Percentiles rank a stretch among this genome's conserved stretches.
Conservation (phyloP, 2,797 vertebrate genomes). For the Falco berigora region DNA sequence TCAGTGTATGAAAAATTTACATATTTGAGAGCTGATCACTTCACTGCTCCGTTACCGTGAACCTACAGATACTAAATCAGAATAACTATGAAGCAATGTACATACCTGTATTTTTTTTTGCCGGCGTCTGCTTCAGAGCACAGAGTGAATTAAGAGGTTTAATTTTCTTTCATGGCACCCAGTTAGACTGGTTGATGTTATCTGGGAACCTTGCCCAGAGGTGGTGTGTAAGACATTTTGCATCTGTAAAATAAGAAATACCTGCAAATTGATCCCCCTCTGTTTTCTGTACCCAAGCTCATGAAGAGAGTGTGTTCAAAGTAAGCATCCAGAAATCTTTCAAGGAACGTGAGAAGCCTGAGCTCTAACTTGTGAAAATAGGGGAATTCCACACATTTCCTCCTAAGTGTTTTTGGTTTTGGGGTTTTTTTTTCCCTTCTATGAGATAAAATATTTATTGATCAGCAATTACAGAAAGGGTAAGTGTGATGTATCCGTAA, state of each 20-base stretch:
- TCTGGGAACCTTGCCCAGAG: conserved; percentile 23
- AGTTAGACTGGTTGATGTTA: background rate
- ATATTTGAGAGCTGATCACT: background rate
- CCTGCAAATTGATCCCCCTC: background rate
- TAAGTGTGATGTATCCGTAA: background rate
- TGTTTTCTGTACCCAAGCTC: background rate
- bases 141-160: background rate
- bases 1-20: background rate
- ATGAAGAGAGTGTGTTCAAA: background rate
- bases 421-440: background rate
- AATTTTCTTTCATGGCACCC: background rate
- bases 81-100: background rate
- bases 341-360: background rate
- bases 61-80: background rate
- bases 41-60: fast-evolving
- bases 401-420: background rate
- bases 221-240: background rate
- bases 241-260: background rate
- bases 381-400: background rate
- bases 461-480: background rate
- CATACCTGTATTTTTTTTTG: background rate
- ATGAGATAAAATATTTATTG: background rate
- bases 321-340: background rate
- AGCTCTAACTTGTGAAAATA: background rate
- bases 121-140: background rate